Conservation (phyloP, 2,113 vertebrate species). For the Siniperca knerii region DNA sequence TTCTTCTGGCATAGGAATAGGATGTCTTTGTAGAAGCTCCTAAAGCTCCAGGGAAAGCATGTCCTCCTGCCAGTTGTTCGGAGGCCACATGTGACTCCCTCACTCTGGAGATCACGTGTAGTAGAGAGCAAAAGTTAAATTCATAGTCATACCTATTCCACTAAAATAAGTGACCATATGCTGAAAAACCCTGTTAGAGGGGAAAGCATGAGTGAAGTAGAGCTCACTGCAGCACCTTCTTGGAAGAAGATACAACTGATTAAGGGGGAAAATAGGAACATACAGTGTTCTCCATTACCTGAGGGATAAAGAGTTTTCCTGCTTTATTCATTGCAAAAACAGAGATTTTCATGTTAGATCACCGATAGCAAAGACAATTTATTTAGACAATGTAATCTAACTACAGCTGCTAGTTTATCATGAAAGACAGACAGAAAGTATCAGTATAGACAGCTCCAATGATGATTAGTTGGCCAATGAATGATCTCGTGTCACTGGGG, state of each 20-base stretch:
- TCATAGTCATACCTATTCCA: not conserved
- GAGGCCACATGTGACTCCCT: not conserved
- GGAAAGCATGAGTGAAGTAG: not conserved
- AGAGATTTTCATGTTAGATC: conserved; percentile 31
- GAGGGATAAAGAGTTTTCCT: not conserved
- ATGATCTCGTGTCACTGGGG: conserved; percentile 41
- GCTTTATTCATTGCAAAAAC: conserved; percentile 22
- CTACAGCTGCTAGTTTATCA: conserved; percentile 29
- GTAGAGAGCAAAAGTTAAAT: not conserved
- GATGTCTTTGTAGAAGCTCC: conserved; percentile 8
- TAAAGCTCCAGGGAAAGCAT: not conserved
- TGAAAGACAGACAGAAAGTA: conserved; percentile 25
- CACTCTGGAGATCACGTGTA: conserved; percentile 8
- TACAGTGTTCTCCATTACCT: no score
- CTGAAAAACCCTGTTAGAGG: not conserved
- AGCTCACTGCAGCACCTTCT: not conserved
- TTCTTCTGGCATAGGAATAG: conserved; percentile 11
- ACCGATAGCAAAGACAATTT: conserved; percentile 7
- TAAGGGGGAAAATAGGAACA: not conserved
- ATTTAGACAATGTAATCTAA: conserved; percentile 20
- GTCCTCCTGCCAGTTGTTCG: conserved; percentile 2
- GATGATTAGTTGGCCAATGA: conserved; percentile 55
- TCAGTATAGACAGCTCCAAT: conserved; percentile 18
- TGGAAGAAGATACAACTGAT: not conserved
- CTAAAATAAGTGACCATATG: not conserved